Evolutionary conservation across 1,140 invertebrate species (phyloP).

Genomic region (Uloborus diversus): DNA sequence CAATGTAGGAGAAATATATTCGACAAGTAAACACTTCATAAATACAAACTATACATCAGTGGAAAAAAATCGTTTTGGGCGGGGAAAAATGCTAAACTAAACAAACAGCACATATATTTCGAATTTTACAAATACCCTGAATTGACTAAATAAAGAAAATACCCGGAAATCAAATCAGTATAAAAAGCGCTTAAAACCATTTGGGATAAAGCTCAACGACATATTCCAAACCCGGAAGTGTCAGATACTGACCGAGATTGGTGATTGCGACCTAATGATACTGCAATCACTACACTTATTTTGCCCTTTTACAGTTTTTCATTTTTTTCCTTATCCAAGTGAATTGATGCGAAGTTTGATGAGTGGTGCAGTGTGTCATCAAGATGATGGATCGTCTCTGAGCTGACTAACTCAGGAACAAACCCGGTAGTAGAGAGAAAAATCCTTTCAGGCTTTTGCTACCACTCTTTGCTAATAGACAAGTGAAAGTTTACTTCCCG

Average conservation of each 20-base stretch:
- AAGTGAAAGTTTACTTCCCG: no score
- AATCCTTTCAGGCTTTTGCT: background rate
- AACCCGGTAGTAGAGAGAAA: background rate
- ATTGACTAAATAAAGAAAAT: no score
- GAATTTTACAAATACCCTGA: no score
- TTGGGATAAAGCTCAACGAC: no score
- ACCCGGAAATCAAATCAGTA: no score
- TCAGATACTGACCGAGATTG: conserved; percentile 16
- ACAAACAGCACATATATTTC: no score
- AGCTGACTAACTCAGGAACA: background rate
- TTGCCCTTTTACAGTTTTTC: background rate
- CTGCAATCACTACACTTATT: background rate
- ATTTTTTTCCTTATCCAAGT: background rate
- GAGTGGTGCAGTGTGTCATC: conserved; percentile 15
- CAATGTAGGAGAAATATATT: no score
- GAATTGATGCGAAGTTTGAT: conserved; percentile 13
- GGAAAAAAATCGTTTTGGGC: background rate
- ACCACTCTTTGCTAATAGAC: no score
- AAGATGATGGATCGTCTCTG: conserved; percentile 5
- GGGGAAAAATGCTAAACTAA: no score
- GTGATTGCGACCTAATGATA: conserved; percentile 19
- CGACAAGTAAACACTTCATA: no score
- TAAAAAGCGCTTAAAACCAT: no score
- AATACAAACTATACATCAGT: no score
- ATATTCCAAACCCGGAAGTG: conserved; percentile 20